Conservation (phyloP, 2,113 vertebrate species). For the Solea solea region DNA sequence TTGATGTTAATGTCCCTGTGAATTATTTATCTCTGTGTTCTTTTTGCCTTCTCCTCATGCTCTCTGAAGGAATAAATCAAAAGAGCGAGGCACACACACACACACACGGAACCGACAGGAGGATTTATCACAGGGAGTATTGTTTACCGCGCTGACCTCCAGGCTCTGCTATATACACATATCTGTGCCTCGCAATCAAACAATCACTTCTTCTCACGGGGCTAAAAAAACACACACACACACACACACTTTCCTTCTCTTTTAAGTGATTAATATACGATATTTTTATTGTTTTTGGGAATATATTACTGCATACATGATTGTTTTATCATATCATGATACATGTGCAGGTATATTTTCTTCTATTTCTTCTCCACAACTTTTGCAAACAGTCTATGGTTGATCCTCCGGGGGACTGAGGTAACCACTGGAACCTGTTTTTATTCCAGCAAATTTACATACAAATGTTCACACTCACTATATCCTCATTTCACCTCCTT, state of each 20-base stretch:
- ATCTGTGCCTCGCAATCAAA: conserved; percentile 69
- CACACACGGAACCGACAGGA: conserved; percentile 64
- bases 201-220: conserved; percentile 41
- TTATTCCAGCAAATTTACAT: neutral
- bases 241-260: conserved; percentile 14
- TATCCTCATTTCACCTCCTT: conserved; percentile 13
- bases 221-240: conserved; percentile 26
- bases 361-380: neutral
- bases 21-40: conserved; percentile 81
- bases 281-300: conserved; percentile 4
- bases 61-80: conserved; percentile 78
- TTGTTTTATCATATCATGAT: conserved; percentile 14
- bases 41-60: conserved; percentile 68
- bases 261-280: neutral
- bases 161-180: conserved; percentile 69
- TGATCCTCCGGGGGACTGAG: neutral
- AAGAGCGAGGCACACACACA: conserved; percentile 46
- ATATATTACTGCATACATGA: neutral
- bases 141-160: conserved; percentile 76
- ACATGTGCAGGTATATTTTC: too few relatives aligned
- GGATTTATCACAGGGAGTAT: conserved; percentile 76
- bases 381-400: neutral
- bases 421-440: neutral
- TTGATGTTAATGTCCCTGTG: conserved; percentile 81
- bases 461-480: neutral